Percentiles rank a stretch among this genome's conserved stretches.
phyloP scores from a whole-genome alignment of 2,888 invertebrate genomes.

The Halocaridina rubra region DNA sequence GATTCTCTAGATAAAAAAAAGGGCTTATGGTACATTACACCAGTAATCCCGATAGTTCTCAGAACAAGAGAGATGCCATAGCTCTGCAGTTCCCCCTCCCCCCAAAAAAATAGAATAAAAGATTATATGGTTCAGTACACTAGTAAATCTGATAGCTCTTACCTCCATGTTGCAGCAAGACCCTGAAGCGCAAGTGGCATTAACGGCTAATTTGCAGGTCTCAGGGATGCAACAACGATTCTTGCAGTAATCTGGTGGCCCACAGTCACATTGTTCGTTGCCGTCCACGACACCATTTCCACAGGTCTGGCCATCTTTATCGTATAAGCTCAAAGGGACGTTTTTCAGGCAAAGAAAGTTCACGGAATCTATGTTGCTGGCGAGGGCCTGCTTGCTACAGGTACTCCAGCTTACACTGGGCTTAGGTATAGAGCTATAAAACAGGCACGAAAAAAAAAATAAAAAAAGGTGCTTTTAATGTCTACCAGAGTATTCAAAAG shows the following conservation, averaged over 20 bases:
- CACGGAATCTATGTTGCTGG: conserved; percentile 90
- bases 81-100: too few relatives aligned
- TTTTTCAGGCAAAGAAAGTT: conserved; percentile 96
- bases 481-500: neutral
- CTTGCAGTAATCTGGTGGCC: conserved; percentile 80
- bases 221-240: conserved; percentile 86
- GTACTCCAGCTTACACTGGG: conserved; percentile 86
- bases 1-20: too few relatives aligned
- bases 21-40: too few relatives aligned
- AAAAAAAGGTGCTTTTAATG: neutral
- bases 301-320: conserved; percentile 77
- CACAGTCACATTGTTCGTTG: conserved; percentile 97
- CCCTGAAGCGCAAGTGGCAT: conserved; percentile 95
- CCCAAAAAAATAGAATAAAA: too few relatives aligned
- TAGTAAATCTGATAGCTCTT: too few relatives aligned
- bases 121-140: too few relatives aligned
- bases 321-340: conserved; percentile 84
- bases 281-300: conserved; percentile 94
- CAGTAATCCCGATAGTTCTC: too few relatives aligned
- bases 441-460: neutral
- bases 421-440: neutral
- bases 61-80: too few relatives aligned
- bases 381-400: conserved; percentile 89
- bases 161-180: conserved; percentile 89
- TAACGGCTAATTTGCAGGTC: conserved; percentile 85